phyloP scores from a whole-genome alignment of 2,888 invertebrate species.

The Empis livida region DNA sequence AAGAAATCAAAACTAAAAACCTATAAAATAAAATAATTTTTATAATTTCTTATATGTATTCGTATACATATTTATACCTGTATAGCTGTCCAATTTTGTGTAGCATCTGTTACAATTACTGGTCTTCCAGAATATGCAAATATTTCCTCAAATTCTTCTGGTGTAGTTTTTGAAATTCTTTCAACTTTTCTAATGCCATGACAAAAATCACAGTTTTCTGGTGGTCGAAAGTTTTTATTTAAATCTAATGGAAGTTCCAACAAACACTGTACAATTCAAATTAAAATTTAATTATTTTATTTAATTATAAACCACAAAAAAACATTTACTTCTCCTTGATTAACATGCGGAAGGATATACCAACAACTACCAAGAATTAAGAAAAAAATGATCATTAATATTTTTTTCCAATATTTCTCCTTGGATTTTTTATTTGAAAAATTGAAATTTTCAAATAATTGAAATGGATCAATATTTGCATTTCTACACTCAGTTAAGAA shows the following conservation, averaged over 20 bases:
- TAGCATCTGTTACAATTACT: conserved; percentile 75
- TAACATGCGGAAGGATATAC: no score
- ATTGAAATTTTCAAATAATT: no score
- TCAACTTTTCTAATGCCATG: conserved; percentile 46
- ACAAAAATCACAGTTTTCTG: conserved; percentile 72
- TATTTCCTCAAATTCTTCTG: conserved; percentile 53
- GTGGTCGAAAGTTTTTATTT: conserved; percentile 52
- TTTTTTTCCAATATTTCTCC: no score
- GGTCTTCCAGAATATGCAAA: conserved; percentile 70
- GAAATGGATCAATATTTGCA: no score
- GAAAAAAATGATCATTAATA: no score
- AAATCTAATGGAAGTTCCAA: conserved; percentile 13
- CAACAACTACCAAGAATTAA: no score
- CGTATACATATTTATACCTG: conserved; percentile 34
- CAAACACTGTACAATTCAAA: conserved; percentile 9
- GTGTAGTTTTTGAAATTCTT: conserved; percentile 51
- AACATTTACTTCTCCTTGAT: no score
- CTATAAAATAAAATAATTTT: conserved; percentile 22
- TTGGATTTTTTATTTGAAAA: no score
- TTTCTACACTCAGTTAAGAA: no score
- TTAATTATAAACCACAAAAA: no score
- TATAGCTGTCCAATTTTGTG: conserved; percentile 66
- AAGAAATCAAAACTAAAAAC: conserved; percentile 75
- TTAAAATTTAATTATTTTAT: neutral
- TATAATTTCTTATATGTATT: neutral